Evolutionary conservation across 2,113 vertebrate genomes (phyloP), one percentile per base, ranked within the genome.

Genomic region (Ailuropoda melanoleuca): DNA sequence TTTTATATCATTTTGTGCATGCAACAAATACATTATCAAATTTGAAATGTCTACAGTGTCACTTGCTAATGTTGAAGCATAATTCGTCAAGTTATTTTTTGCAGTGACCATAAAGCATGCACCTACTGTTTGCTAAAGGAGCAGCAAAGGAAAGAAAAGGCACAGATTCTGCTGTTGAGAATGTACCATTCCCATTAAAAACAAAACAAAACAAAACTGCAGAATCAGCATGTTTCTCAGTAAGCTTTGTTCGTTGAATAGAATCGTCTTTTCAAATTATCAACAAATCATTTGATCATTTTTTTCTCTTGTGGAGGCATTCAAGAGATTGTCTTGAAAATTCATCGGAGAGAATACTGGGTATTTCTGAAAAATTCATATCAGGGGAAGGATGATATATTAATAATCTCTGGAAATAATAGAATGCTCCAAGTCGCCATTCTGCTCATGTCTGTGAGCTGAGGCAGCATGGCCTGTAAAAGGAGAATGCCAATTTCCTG

Each of bases 311-410:
- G 7, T 21, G 43, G 50, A 85, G 0, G 4, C 58, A 29, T 92
- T 92, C 8, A 48, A 77, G 39, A 81, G 31, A 87, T 18, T 39
- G 6, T 90, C n/a, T 43, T 84, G 19, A 80, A 74, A 86, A 84
- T 4, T 84, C 9, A 2, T 60, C 60, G 62, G 14, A 43, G 58
- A 83, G 24, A 62, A 92, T n/a, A 70, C 29, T 66, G 9, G 6
- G n/a, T 90, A 48, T 58, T 96, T 96, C 23, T 39, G 21, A 95
- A 97, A 95, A 89, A 37, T 56, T 58, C 29, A 19, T 18, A 39
- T 78, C 48, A 90, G 53, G 50, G 74, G 24, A 66, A 96, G 90
- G 43, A 53, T 92, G 83, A 55, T 58, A 68, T 58, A 31, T 26
- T 93, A 84, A 64, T 92, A 84, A 68, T 58, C 62, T 90, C 90